These are phyloP conservation scores for Parauchenoglanis punctatus DNA, from an alignment of 2,797 vertebrate genomes.

Conservation along the genomic window DNA sequence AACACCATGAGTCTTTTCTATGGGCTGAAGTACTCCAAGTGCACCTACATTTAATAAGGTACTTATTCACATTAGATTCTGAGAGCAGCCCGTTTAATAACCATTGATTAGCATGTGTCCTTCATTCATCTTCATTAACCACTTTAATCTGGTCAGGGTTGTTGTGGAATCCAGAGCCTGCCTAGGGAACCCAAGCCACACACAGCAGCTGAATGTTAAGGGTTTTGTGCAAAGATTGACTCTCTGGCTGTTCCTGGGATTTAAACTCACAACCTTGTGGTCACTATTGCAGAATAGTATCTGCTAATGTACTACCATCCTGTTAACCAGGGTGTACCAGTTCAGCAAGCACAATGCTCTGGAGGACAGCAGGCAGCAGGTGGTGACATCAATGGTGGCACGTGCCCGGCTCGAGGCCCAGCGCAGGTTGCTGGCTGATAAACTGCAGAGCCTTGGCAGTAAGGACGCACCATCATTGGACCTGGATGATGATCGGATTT, in stretches of 20 bases:
- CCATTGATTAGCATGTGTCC: not conserved
- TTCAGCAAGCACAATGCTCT: constrained; percentile 86
- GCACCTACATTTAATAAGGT: not conserved
- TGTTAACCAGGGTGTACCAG: constrained; percentile 80
- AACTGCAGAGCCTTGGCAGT: constrained; percentile 77
- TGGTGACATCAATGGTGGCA: constrained; percentile 79
- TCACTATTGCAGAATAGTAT: not conserved
- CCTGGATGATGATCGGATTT: constrained; percentile 76
- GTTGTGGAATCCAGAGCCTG: not conserved
- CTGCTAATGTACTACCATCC: not conserved
- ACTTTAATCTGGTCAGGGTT: constrained; percentile 9
- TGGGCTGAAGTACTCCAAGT: not conserved
- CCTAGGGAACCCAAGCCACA: not conserved
- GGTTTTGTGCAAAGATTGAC: not conserved
- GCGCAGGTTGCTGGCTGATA: constrained; percentile 79
- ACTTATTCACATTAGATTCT: not conserved
- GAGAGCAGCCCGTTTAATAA: not conserved
- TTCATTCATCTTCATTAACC: constrained; percentile 11
- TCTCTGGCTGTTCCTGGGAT: not conserved
- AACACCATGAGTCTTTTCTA: not conserved
- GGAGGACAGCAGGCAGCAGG: constrained; percentile 84
- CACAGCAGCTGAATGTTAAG: not conserved
- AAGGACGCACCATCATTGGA: constrained; percentile 75
- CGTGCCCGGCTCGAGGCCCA: constrained; percentile 85
- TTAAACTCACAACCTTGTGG: not conserved